Conservation (phyloP, 2,797 vertebrate genomes). For the Galago senegalensis region DNA sequence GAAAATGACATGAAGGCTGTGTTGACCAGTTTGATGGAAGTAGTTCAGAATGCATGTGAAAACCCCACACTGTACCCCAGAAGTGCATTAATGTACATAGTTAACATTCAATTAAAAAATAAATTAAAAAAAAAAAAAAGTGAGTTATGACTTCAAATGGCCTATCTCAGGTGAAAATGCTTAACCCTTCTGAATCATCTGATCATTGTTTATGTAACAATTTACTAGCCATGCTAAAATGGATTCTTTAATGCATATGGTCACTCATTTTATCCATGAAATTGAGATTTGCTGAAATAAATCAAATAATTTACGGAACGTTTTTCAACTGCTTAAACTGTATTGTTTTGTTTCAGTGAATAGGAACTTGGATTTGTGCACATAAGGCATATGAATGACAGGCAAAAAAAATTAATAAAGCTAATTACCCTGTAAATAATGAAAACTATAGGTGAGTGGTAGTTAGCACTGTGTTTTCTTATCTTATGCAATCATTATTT, state of each 20-base stretch:
- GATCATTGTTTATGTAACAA: not conserved
- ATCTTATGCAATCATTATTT: not conserved
- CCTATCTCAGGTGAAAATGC: not conserved
- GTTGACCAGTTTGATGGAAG: no score
- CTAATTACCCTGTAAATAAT: not conserved
- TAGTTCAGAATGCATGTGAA: no score
- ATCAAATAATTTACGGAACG: not conserved
- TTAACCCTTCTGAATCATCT: not conserved
- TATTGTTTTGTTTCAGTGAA: not conserved
- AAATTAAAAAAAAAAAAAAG: no score
- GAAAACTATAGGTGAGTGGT: not conserved
- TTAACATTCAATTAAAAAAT: no score
- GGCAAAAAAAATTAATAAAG: not conserved
- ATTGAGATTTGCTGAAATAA: conserved; percentile 18
- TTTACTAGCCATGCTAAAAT: not conserved
- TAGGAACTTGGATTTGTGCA: not conserved
- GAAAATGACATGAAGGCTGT: no score
- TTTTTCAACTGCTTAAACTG: not conserved
- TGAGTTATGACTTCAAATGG: not conserved
- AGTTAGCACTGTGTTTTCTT: not conserved
- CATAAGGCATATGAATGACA: not conserved
- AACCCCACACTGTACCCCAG: no score
- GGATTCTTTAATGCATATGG: not conserved
- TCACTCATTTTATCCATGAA: not conserved
- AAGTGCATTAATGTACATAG: no score